phyloP scores from a whole-genome alignment of 2,888 invertebrate species.

The Auanema sp. region DNA sequence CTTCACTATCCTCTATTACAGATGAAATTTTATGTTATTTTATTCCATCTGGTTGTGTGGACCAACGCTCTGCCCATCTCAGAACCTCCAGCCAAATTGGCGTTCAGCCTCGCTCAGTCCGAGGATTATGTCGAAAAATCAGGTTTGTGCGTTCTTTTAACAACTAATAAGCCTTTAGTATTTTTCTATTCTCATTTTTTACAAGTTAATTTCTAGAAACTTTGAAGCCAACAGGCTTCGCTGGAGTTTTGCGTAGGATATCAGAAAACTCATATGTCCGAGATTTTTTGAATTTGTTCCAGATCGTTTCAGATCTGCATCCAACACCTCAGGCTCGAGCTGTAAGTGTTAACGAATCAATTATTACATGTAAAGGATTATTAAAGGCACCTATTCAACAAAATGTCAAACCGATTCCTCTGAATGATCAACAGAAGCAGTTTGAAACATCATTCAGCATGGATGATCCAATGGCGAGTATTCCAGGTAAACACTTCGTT shows the following conservation, averaged over 20 bases:
- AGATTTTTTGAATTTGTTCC: conserved; percentile 20
- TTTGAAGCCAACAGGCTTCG: conserved; percentile 10
- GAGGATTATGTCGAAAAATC: conserved; percentile 18
- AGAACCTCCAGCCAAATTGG: conserved; percentile 10
- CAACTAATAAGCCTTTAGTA: background rate
- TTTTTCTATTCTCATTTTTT: background rate
- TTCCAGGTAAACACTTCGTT: background rate
- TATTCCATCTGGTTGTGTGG: conserved; percentile 7
- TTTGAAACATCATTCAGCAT: conserved; percentile 16
- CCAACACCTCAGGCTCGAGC: background rate
- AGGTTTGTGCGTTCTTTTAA: conserved; percentile 4
- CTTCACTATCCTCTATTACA: conserved; percentile 22
- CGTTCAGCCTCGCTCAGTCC: conserved; percentile 14
- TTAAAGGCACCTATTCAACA: background rate
- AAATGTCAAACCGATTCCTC: conserved; percentile 1
- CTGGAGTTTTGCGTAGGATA: conserved; percentile 5
- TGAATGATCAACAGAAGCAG: conserved; percentile 6
- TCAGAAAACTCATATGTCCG: conserved; percentile 14
- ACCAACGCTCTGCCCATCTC: background rate
- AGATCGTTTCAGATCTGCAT: background rate
- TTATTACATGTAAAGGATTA: too few relatives aligned
- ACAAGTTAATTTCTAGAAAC: background rate
- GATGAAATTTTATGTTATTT: conserved; percentile 24
- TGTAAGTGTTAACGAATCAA: background rate
- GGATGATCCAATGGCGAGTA: conserved; percentile 13